phyloP scores from a whole-genome alignment of 2,888 invertebrate species.

The Dioctria linearis region DNA sequence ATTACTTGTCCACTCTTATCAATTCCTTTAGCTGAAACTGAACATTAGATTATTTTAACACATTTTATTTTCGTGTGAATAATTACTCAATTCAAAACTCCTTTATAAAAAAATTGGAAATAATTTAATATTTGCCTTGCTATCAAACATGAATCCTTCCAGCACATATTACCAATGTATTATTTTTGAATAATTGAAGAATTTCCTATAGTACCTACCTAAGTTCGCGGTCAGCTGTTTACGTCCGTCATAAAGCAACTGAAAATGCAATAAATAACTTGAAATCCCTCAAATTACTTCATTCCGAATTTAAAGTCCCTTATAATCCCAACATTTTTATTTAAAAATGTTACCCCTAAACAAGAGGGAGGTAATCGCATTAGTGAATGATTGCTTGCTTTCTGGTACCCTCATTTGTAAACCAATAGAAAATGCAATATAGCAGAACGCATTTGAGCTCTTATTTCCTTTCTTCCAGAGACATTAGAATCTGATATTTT shows the following conservation, averaged over 20 bases:
- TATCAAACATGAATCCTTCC: too few relatives aligned
- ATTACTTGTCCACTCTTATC: too few relatives aligned
- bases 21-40: too few relatives aligned
- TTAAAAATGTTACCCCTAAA: constrained; percentile 7
- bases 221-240: constrained; percentile 12
- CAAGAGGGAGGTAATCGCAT: constrained; percentile 29
- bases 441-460: neutral
- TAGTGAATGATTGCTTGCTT: constrained; percentile 29
- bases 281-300: constrained; percentile 39
- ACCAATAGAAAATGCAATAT: constrained; percentile 11
- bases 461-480: neutral
- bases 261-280: constrained; percentile 38
- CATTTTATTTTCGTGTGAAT: too few relatives aligned
- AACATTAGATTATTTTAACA: too few relatives aligned
- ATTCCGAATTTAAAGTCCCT: constrained; percentile 36
- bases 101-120: too few relatives aligned
- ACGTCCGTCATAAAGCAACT: constrained; percentile 32
- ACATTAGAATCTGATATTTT: too few relatives aligned
- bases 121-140: too few relatives aligned
- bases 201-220: too few relatives aligned
- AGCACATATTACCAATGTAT: too few relatives aligned
- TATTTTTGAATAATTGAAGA: too few relatives aligned
- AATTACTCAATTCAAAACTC: too few relatives aligned
- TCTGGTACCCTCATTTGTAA: neutral
- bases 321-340: constrained; percentile 2